Conservation (phyloP, 2,797 vertebrate species). For the Hylomyscus alleni region DNA sequence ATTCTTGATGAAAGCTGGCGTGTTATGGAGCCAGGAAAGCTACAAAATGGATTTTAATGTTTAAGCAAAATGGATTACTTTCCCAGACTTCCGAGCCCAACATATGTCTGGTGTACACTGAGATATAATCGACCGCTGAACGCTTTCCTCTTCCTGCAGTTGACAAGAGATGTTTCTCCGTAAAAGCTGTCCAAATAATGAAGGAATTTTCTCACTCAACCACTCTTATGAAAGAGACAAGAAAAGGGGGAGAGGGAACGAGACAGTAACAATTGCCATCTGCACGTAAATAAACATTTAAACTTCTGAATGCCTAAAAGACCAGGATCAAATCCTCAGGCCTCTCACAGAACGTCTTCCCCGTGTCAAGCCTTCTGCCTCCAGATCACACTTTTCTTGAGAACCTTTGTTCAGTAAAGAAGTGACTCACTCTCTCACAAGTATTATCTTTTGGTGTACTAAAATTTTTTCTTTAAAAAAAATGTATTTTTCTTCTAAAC, state of each 20-base stretch:
- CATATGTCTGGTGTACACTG: neutral
- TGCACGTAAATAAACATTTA: constrained; percentile 50
- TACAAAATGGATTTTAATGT: constrained; percentile 39
- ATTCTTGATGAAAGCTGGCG: neutral
- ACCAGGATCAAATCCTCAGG: neutral
- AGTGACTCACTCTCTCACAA: neutral
- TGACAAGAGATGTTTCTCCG: neutral
- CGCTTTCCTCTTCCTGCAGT: neutral
- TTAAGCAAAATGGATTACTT: constrained; percentile 58
- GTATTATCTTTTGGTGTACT: neutral
- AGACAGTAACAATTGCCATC: constrained; percentile 12
- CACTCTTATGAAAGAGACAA: constrained; percentile 30
- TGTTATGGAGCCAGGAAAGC: neutral
- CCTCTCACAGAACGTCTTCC: neutral
- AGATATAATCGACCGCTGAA: neutral
- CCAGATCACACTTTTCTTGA: neutral
- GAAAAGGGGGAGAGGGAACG: constrained; percentile 18
- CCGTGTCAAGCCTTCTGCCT: neutral
- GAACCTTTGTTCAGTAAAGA: neutral
- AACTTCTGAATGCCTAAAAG: constrained; percentile 41
- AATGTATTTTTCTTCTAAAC: neutral
- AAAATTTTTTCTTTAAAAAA: neutral
- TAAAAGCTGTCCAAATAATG: constrained; percentile 44
- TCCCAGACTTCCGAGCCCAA: constrained; percentile 28
- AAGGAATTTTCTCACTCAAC: constrained; percentile 14